Evolutionary conservation across 1,140 invertebrate species (phyloP).

Genomic region (Oreohelix idahoensis): DNA sequence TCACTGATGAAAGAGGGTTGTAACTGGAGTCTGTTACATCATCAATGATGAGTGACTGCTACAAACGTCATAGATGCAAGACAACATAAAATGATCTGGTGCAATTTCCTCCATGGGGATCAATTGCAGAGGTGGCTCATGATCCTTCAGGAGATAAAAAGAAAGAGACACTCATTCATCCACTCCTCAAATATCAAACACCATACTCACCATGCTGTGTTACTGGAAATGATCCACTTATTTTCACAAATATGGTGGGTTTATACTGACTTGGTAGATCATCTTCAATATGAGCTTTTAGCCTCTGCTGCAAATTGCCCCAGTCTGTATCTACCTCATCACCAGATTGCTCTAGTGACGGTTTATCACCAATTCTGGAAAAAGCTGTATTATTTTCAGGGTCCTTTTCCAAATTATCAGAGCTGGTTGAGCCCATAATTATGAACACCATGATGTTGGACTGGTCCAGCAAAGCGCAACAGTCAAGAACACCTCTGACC

Average conservation of each 20-base stretch:
- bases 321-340: background rate
- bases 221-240: background rate
- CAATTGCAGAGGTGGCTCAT: too few species aligned
- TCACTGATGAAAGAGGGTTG: too few species aligned
- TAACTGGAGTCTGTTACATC: too few species aligned
- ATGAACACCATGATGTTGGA: background rate
- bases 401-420: background rate
- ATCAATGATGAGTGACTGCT: too few species aligned
- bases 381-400: background rate
- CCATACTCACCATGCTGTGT: constrained; percentile 29
- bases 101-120: too few species aligned
- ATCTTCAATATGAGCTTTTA: background rate
- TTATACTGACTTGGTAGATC: constrained; percentile 5
- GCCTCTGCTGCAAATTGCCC: background rate
- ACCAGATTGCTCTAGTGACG: background rate
- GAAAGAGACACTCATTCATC: too few species aligned
- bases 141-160: too few species aligned
- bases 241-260: constrained; percentile 15
- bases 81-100: too few species aligned
- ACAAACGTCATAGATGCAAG: too few species aligned
- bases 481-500: constrained; percentile 6
- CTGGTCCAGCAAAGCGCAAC: background rate
- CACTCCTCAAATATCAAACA: too few species aligned
- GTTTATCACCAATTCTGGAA: background rate
- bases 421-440: background rate